Base-by-base conservation (phyloP, 2,113 vertebrate species). In the Ardeotis arabs region DNA sequence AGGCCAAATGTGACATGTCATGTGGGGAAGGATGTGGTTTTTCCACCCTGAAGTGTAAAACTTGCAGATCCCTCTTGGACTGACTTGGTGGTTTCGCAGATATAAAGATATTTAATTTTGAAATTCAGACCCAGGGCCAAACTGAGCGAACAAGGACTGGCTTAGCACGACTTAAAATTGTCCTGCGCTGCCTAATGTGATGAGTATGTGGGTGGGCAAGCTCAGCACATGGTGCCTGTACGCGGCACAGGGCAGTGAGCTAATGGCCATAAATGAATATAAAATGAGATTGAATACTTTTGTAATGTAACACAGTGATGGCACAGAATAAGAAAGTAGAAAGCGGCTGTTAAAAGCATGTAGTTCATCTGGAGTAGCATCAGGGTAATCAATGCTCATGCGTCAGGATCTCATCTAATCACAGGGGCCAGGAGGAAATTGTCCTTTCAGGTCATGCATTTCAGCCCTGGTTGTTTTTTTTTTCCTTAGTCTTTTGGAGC, bases 241-340 rank as follows among this genome's bases (percentile, higher is more conserved):
- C 5, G 49, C 6, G 21, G 37, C 5, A 6, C 1, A 29, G 84
- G 73, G 28, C 66, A 60, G 39, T 7, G 60, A 90, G 70, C 53
- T 63, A 20, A 44, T 60, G 82, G 73, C 66, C 74, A 52, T 14
- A 83, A 87, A 62, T 73, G 6, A 77, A 90, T 37, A 55, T 13
- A n/a, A 78, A 89, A 77, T 22, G 44, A 84, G 60, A 9, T 1
- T 22, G 37, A 25, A 55, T 16, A 14, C 15, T 78, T 63, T 5
- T 5, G 2, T 62, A 28, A 63, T 0, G 1, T 29, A 45, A 22
- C 17, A 5, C 22, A 2, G 28, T 9, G 47, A 15, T 39, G 53
- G 37, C 16, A 14, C 2, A 14, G 53, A 44, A 68, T 52, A 50
- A 53, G 21, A 70, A 78, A 83, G 12, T 7, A 79, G 37, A 47